Evolutionary conservation across 1,140 invertebrate species (phyloP), one percentile per base, ranked within the genome.

Genomic region (Himalopsyche phryganea): DNA sequence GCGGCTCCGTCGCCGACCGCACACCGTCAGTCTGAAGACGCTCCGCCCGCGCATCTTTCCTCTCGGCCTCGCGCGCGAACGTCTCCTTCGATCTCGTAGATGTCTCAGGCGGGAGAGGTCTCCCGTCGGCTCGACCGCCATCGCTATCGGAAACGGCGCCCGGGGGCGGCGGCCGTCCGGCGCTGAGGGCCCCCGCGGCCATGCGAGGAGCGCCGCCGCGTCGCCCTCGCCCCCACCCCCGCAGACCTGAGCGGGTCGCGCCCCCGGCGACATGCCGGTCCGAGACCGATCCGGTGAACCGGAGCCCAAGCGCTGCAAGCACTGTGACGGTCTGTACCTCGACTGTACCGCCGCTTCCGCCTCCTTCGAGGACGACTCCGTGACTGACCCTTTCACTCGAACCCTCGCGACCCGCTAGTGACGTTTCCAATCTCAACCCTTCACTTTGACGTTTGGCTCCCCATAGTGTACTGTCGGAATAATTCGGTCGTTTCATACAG

Each of bases 221-320:
- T 19, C 44, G 52, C 42, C 35, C 45, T 47, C 45, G 47, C 54
- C 20, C 9, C 13, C 42, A 15, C 42, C 42, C 42, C 42, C 42
- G 14, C 10, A 45, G 18, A 4, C 9, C n/a, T 17, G n/a, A 17
- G 42, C 38, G 52, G 42, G 14, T 19, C 20, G 40, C n/a, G 17
- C 15, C 45, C 41, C 45, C 17, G 50, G 32, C 42, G 42, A 40
- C 42, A 61, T 61, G 63, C 58, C 58, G 45, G 63, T 61, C 40
- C 42, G 63, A 17, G 52, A 61, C 45, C 58, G 59, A 19, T 69
- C 70, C 71, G 71, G 70, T 68, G 70, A 73, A 66, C 76, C 76
- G 65, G 71, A 77, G 73, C 72, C 76, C 65, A 78, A 78, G 66
- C 75, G 76, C 74, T 78, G 76, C 76, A 76, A 72, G 66, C 75